phyloP scores from a whole-genome alignment of 1,140 invertebrate species.

The Eupristina koningsbergeri region DNA sequence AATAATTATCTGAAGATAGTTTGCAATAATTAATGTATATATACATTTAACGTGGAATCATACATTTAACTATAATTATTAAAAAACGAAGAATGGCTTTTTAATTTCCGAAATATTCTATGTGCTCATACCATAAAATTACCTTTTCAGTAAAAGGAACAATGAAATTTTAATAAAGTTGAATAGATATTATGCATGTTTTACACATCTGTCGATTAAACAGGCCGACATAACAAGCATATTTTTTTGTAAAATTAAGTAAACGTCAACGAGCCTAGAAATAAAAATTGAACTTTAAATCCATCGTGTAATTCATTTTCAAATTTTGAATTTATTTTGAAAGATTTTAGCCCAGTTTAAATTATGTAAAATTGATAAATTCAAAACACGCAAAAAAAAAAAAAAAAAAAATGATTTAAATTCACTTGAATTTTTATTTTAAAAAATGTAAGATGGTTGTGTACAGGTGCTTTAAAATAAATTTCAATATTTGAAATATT shows the following conservation, averaged over 20 bases:
- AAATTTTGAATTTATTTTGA: neutral
- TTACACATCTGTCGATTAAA: neutral
- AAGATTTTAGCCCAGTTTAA: neutral
- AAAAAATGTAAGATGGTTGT: too few species aligned
- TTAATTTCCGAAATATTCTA: neutral
- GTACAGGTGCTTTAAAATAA: too few species aligned
- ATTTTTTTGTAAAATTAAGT: neutral
- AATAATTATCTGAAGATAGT: too few species aligned
- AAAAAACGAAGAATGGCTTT: neutral
- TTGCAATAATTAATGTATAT: too few species aligned
- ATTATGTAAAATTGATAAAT: neutral
- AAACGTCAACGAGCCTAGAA: neutral
- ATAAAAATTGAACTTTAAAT: neutral
- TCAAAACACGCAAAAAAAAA: neutral
- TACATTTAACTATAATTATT: neutral
- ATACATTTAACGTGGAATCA: too few species aligned
- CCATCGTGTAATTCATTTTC: neutral
- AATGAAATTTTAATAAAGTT: neutral
- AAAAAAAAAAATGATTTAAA: neutral
- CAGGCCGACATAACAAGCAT: neutral
- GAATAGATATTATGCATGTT: neutral
- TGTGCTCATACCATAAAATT: neutral
- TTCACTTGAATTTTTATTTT: neutral
- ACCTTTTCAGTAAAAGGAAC: neutral
- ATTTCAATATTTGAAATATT: too few species aligned